phyloP scores from a whole-genome alignment of 2,113 vertebrate species.

The Callionymus lyra region DNA sequence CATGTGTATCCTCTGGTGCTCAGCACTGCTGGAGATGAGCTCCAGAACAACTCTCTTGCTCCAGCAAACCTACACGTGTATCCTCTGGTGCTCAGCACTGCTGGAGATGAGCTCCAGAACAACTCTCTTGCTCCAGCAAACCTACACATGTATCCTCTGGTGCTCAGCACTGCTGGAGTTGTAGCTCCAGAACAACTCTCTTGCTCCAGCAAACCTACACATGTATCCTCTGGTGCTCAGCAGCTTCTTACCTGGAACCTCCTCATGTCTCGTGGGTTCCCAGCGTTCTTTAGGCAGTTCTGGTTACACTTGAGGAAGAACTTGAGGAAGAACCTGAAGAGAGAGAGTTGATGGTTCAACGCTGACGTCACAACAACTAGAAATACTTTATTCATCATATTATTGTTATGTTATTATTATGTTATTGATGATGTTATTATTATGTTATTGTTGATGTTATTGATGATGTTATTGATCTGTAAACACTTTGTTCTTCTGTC shows the following conservation, averaged over 20 bases:
- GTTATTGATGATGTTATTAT: too few relatives aligned
- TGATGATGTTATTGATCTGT: too few relatives aligned
- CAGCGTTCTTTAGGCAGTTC: slow-evolving; percentile 98
- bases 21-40: too few relatives aligned
- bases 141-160: slow-evolving; percentile 16
- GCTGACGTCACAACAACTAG: neutral
- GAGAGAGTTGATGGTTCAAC: slow-evolving; percentile 10
- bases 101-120: too few relatives aligned
- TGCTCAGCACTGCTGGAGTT: neutral
- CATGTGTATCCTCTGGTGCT: too few relatives aligned
- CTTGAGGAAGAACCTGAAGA: slow-evolving; percentile 92
- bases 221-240: too few relatives aligned
- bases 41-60: slow-evolving; percentile 4
- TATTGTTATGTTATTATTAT: too few relatives aligned
- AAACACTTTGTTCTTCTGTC: too few relatives aligned
- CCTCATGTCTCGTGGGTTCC: slow-evolving; percentile 97
- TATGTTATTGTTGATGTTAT: too few relatives aligned
- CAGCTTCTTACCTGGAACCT: slow-evolving; percentile 95
- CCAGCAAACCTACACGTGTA: slow-evolving; percentile 16
- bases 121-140: slow-evolving; percentile 5
- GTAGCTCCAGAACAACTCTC: neutral
- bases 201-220: slow-evolving; percentile 14
- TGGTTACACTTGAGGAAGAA: slow-evolving; percentile 99
- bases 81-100: too few relatives aligned
- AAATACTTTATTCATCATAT: too few relatives aligned